Percentiles rank a stretch among this genome's conserved stretches.
Conservation (phyloP, 2,113 vertebrate genomes). For the Periophthalmodon schlosseri region DNA sequence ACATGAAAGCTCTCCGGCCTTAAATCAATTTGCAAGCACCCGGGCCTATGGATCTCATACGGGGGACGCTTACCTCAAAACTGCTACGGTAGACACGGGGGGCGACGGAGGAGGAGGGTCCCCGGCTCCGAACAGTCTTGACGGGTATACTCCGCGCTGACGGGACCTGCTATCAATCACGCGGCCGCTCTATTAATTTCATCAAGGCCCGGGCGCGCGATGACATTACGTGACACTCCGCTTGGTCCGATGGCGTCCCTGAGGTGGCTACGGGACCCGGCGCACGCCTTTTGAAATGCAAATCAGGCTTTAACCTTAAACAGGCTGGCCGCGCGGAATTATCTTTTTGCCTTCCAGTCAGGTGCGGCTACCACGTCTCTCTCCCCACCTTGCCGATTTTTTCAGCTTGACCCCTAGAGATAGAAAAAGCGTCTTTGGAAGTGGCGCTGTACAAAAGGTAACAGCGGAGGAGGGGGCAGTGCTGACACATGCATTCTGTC, state of each 20-base stretch:
- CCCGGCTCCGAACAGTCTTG: slow-evolving; percentile 38
- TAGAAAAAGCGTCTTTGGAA: slow-evolving; percentile 64
- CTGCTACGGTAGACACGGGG: slow-evolving; percentile 27
- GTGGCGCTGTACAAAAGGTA: slow-evolving; percentile 66
- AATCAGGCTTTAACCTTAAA: slow-evolving; percentile 83
- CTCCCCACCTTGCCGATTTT: slow-evolving; percentile 9
- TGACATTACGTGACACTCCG: slow-evolving; percentile 80
- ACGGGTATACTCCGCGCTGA: slow-evolving; percentile 16
- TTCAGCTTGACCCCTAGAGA: slow-evolving; percentile 58
- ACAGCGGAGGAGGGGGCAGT: slow-evolving; percentile 47
- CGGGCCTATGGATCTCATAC: background rate
- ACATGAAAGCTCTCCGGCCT: background rate
- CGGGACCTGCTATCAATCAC: slow-evolving; percentile 74
- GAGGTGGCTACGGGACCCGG: slow-evolving; percentile 60
- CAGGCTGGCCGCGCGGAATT: slow-evolving; percentile 54
- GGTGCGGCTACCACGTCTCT: slow-evolving; percentile 22
- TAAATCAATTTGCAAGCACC: background rate
- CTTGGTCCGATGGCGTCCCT: slow-evolving; percentile 65
- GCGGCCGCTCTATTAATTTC: slow-evolving; percentile 75
- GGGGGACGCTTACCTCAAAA: slow-evolving; percentile 34
- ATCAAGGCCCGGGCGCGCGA: slow-evolving; percentile 68
- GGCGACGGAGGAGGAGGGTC: slow-evolving; percentile 35
- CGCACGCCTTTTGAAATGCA: slow-evolving; percentile 78
- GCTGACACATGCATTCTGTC: slow-evolving; percentile 75
- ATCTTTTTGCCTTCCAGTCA: slow-evolving; percentile 61